Conservation (phyloP, 2,797 vertebrate genomes). For the Sciaenops ocellatus region DNA sequence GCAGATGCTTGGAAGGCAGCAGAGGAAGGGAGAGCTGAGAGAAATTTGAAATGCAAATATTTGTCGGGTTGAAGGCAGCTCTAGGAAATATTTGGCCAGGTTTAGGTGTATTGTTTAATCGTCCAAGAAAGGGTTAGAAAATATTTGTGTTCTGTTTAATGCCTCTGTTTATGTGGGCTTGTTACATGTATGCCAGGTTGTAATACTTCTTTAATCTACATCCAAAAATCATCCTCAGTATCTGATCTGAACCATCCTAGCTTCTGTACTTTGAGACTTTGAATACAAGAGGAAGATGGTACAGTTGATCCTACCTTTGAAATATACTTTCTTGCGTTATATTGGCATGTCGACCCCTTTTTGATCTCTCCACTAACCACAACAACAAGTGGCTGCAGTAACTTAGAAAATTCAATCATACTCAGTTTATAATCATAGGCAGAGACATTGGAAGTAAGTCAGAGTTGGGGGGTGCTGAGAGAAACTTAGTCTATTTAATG, state of each 20-base stretch:
- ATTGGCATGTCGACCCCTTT: background rate
- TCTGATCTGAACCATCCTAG: slow-evolving; percentile 7
- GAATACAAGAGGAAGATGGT: background rate
- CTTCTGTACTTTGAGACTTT: background rate
- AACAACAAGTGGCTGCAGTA: background rate
- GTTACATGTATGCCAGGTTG: slow-evolving; percentile 8
- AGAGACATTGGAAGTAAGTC: no score
- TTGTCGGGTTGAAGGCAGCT: slow-evolving; percentile 1
- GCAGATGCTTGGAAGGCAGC: background rate
- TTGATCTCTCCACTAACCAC: background rate
- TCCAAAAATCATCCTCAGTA: slow-evolving; percentile 1
- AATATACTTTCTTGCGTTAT: background rate
- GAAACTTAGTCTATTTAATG: no score
- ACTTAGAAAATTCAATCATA: background rate
- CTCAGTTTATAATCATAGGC: slow-evolving; percentile 1
- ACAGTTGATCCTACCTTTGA: background rate
- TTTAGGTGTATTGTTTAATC: background rate
- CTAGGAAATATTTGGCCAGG: slow-evolving; percentile 1
- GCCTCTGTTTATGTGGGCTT: slow-evolving; percentile 27
- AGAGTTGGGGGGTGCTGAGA: no score
- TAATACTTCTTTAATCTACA: slow-evolving; percentile 1
- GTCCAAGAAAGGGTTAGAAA: background rate
- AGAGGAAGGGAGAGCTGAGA: slow-evolving; percentile 20
- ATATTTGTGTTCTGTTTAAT: slow-evolving; percentile 15
- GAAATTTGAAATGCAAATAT: slow-evolving; percentile 72